Evolutionary conservation across 1,140 invertebrate species (phyloP).

Genomic region (Eupristina koningsbergeri): DNA sequence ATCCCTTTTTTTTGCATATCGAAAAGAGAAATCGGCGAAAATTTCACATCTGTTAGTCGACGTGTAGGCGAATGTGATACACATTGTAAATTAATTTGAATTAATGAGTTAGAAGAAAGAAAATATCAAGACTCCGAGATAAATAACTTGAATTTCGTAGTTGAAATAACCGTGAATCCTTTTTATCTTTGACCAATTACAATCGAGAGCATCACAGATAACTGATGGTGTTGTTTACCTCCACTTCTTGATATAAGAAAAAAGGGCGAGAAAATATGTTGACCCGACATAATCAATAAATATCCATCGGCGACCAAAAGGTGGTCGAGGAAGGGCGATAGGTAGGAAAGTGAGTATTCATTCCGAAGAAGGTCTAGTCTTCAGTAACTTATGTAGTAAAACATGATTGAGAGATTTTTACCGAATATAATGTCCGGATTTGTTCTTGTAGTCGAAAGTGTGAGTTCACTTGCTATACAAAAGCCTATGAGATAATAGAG

Average conservation of each 20-base stretch:
- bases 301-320: background rate
- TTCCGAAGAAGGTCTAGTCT: no score
- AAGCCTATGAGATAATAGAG: slow-evolving; percentile 2
- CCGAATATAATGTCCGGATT: background rate
- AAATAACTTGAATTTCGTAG: slow-evolving; percentile 12
- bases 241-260: background rate
- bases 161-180: slow-evolving; percentile 18
- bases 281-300: slow-evolving; percentile 29
- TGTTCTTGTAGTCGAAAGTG: slow-evolving; percentile 10
- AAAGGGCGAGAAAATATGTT: slow-evolving; percentile 4
- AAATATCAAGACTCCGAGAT: background rate
- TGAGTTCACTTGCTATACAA: background rate
- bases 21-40: no score
- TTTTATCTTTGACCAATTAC: slow-evolving; percentile 27
- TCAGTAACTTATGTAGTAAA: slow-evolving; percentile 18
- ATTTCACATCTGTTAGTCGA: no score
- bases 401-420: slow-evolving; percentile 39
- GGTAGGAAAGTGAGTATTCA: background rate
- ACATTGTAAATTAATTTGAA: background rate
- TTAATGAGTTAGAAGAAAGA: background rate
- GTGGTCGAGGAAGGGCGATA: background rate
- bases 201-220: slow-evolving; percentile 20
- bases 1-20: no score
- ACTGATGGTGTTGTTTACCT: slow-evolving; percentile 2
- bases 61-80: background rate